These are phyloP conservation scores for Pseudonaja textilis DNA, from an alignment of 2,113 vertebrate species.

Conservation along the genomic window DNA sequence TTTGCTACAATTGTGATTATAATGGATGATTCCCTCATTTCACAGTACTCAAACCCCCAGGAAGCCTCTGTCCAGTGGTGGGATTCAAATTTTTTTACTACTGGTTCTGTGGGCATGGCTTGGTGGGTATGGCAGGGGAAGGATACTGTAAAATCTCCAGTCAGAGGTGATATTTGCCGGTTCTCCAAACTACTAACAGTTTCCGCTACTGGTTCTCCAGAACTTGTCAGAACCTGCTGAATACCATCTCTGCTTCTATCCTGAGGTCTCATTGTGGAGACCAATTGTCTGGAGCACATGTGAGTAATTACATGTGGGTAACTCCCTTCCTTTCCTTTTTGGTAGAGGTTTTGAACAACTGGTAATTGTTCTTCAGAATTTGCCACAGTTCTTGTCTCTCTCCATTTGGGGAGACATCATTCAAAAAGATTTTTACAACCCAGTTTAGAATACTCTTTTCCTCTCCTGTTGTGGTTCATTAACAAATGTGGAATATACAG, in stretches of 20 bases:
- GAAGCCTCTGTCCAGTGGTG: neutral
- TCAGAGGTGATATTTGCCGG: too few relatives aligned
- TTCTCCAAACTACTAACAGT: too few relatives aligned
- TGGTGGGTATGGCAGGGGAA: too few relatives aligned
- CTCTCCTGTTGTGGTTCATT: neutral
- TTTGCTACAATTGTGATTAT: neutral
- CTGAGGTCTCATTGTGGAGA: neutral
- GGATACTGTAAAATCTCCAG: too few relatives aligned
- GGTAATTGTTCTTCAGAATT: neutral
- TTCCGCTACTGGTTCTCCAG: too few relatives aligned
- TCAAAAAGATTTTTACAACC: neutral
- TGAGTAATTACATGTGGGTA: neutral
- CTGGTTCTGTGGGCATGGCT: too few relatives aligned
- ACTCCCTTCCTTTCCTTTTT: neutral
- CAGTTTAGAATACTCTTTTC: neutral
- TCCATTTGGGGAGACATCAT: neutral
- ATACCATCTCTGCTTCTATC: neutral
- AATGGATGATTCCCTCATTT: neutral
- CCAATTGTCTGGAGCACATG: neutral
- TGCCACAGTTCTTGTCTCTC: neutral
- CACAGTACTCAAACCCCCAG: neutral
- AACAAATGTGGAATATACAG: neutral
- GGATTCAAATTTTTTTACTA: too few relatives aligned
- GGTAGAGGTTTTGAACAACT: neutral
- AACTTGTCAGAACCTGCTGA: too few relatives aligned